Evolutionary conservation across 2,797 vertebrate genomes (phyloP).

Genomic region (Podarcis siculus): DNA sequence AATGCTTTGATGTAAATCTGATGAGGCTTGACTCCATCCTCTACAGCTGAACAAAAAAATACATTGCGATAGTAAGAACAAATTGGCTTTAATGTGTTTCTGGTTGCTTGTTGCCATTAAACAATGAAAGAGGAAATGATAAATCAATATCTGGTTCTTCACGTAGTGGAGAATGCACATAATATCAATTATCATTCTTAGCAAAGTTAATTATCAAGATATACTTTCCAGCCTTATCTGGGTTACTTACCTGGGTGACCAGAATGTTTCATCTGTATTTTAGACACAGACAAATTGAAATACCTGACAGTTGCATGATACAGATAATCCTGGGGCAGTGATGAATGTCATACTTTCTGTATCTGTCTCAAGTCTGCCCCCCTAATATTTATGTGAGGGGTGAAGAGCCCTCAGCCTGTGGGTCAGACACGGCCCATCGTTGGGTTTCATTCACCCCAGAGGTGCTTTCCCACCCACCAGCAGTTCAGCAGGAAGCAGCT

Average conservation of each 20-base stretch:
- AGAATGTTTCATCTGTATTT: not conserved
- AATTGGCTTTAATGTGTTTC: constrained; percentile 2
- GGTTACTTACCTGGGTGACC: not conserved
- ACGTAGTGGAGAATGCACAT: not conserved
- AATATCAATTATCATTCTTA: not conserved
- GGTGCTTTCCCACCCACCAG: too few relatives aligned
- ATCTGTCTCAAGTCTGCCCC: not conserved
- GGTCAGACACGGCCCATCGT: too few relatives aligned
- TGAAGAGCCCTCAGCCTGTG: too few relatives aligned
- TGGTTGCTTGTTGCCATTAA: not conserved
- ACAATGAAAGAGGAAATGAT: not conserved
- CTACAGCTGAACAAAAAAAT: not conserved
- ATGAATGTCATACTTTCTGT: not conserved
- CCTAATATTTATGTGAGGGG: too few relatives aligned
- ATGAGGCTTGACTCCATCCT: constrained; percentile 3
- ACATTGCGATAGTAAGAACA: constrained; percentile 2
- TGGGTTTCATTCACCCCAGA: too few relatives aligned
- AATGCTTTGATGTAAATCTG: constrained; percentile 14
- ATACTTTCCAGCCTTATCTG: not conserved
- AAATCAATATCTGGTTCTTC: not conserved
- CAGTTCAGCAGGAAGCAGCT: too few relatives aligned
- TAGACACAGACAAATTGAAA: not conserved
- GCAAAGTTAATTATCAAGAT: not conserved
- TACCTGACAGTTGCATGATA: not conserved
- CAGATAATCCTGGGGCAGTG: not conserved